A percentile compares a stretch with the other conserved stretches of the same genome.
Evolutionary conservation across 2,797 vertebrate species (phyloP).

Genomic region (Onychomys torridus): DNA sequence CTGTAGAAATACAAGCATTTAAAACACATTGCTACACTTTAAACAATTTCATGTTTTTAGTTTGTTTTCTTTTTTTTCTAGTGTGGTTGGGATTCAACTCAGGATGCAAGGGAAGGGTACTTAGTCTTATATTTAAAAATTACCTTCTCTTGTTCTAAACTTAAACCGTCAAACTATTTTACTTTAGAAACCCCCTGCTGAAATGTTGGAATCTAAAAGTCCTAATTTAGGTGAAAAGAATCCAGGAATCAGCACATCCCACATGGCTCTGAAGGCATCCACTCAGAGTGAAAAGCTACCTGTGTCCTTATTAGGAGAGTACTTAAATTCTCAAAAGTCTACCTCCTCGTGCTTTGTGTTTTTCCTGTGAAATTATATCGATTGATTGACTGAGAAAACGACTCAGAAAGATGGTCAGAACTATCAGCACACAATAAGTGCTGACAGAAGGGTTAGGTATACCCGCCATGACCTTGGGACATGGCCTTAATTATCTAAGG

Average conservation of each 20-base stretch:
- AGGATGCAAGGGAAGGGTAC: no score
- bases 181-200: background rate
- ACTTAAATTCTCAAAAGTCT: background rate
- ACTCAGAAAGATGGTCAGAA: background rate
- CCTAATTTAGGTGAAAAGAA: background rate
- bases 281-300: background rate
- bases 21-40: background rate
- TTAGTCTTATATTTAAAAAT: conserved; percentile 16
- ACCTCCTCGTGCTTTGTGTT: background rate
- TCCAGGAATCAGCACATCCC: background rate
- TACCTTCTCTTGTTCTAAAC: background rate
- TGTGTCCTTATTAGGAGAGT: background rate
- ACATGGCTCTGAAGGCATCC: background rate
- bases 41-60: background rate
- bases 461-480: background rate
- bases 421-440: background rate
- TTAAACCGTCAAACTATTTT: conserved; percentile 10
- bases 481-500: background rate
- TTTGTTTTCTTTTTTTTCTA: background rate
- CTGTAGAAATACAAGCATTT: background rate
- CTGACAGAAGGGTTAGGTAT: background rate
- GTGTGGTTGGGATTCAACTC: background rate
- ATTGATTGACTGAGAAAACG: background rate
- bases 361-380: background rate
- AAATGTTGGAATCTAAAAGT: background rate